Evolutionary conservation across 2,888 invertebrate species (phyloP).

Genomic region (Xiphydria camelus): DNA sequence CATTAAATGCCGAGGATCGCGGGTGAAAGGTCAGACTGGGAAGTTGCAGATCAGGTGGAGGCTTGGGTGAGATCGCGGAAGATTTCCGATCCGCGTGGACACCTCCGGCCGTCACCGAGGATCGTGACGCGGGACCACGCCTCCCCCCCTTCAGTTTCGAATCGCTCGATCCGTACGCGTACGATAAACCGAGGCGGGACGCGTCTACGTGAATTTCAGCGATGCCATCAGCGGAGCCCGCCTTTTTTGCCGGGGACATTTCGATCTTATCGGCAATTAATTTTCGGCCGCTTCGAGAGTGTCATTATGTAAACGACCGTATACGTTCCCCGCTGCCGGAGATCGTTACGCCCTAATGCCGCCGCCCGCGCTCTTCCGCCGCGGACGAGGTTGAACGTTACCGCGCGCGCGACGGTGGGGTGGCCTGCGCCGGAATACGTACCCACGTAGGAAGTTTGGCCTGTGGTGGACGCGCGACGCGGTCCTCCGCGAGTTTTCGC

Average conservation of each 20-base stretch:
- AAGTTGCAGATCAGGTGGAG: not conserved
- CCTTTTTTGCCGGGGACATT: constrained; percentile 30
- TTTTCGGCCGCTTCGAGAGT: constrained; percentile 40
- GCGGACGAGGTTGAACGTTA: too few relatives aligned
- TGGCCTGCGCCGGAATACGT: too few relatives aligned
- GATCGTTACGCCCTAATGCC: constrained; percentile 28
- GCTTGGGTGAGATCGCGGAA: not conserved
- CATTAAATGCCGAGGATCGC: not conserved
- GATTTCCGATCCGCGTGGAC: not conserved
- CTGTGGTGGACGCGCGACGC: too few relatives aligned
- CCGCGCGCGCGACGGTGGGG: too few relatives aligned
- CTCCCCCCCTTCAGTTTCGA: too few relatives aligned
- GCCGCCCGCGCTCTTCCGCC: not conserved
- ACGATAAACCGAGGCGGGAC: too few relatives aligned
- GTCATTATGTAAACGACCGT: constrained; percentile 46
- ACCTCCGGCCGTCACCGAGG: not conserved
- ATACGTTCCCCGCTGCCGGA: constrained; percentile 24
- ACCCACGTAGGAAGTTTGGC: too few relatives aligned
- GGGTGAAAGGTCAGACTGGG: too few relatives aligned
- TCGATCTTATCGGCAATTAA: constrained; percentile 45
- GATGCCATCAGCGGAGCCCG: constrained; percentile 34
- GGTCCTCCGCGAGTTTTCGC: too few relatives aligned
- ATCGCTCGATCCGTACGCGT: too few relatives aligned
- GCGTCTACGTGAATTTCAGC: constrained; percentile 26
- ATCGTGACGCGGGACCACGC: too few relatives aligned